Base-by-base conservation (phyloP, 2,888 invertebrate species). In the Cremastobaeus sp. region DNA sequence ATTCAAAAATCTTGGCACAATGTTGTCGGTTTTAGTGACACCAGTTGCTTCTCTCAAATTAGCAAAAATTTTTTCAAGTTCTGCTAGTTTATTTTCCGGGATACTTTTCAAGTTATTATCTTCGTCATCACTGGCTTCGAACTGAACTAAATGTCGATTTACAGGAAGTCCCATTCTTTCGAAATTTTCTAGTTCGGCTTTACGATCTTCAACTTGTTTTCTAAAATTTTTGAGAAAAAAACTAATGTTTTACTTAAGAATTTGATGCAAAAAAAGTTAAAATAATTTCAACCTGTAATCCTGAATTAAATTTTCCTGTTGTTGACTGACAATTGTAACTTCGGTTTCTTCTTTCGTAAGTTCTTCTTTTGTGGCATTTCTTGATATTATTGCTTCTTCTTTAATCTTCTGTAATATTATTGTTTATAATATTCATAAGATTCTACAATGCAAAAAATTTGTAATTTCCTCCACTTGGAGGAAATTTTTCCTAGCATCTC, bases 1-100 rank as follows among this genome's bases (percentile, higher is more conserved):
- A 0, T 91, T 90, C 48, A 91, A 89, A 86, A 95, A 95, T 73
- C 93, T 89, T 79, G 93, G 91, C 54, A 94, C 90, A 0, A 95
- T 94, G 81, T 94, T 93, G 64, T 92, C 92, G 0, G 93, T 91
- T 48, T 92, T 92, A 6, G 93, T 93, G 9, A 93, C 94, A 5
- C 93, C 93, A 12, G 95, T 95, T 0, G 93, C 92, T 83, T 92
- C 92, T 90, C 94, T 94, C 0, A 95, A 89, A 76, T 91, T 92
- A 75, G 92, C 92, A 83, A 95, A 94, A 15, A 91, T 89, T 8
- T 91, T 90, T 73, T 93, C 92, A 89, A 89, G 80, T 3, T 80
- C 78, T 9, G 79, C 74, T 39, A 85, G 76, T 60, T 83, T 81
- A 72, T 80, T 80, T 74, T 92, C 91, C 76, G 89, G 89, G 37